These are phyloP conservation scores for Strigamia crassipes DNA, from an alignment of 2,888 invertebrate species.

Conservation along the genomic window DNA sequence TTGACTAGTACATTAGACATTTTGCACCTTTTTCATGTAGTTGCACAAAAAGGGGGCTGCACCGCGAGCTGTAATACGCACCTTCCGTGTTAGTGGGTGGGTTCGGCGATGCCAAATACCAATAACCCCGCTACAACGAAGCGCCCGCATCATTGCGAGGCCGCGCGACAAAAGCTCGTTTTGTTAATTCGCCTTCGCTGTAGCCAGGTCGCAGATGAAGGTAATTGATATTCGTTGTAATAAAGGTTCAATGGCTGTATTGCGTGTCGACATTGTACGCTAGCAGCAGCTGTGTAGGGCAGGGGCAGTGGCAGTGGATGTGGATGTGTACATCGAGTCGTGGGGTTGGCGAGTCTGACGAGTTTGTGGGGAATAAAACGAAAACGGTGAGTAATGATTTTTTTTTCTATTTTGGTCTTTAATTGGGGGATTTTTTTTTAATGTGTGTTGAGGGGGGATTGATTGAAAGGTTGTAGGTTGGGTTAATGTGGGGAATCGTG, in stretches of 20 bases:
- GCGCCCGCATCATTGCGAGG: not conserved
- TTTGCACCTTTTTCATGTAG: constrained; percentile 42
- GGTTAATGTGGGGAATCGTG: too few relatives aligned
- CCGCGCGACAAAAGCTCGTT: not conserved
- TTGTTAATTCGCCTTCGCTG: not conserved
- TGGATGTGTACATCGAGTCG: not conserved
- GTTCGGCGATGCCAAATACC: not conserved
- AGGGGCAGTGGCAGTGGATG: not conserved
- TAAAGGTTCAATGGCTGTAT: constrained; percentile 40
- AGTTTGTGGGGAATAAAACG: not conserved
- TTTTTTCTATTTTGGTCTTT: not conserved
- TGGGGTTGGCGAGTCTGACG: not conserved
- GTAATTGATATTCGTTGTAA: constrained; percentile 40
- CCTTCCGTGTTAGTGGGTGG: constrained; percentile 42
- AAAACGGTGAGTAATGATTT: not conserved
- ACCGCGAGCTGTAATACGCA: constrained; percentile 19
- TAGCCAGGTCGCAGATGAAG: not conserved
- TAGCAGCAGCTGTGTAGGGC: constrained; percentile 19
- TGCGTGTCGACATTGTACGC: constrained; percentile 34
- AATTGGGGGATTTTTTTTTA: not conserved
- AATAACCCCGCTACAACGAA: not conserved
- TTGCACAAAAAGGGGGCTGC: constrained; percentile 24
- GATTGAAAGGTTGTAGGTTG: not conserved
- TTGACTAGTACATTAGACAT: not conserved
- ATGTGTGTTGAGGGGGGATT: not conserved